Percentiles rank a stretch among this genome's conserved stretches.
Evolutionary conservation across 2,888 invertebrate species (phyloP).

Genomic region (Cosmia trapezina): DNA sequence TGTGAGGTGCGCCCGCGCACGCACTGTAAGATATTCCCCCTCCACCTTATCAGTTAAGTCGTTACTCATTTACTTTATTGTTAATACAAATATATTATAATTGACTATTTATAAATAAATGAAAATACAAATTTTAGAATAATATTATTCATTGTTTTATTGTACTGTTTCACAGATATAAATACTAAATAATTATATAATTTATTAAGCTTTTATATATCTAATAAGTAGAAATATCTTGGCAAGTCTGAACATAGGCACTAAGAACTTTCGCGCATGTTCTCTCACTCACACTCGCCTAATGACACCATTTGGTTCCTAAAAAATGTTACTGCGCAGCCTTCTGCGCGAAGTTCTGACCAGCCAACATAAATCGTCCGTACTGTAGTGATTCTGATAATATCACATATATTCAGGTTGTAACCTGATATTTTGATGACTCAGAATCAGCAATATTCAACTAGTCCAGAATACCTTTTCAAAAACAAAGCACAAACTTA

Average conservation of each 20-base stretch:
- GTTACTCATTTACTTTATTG: constrained; percentile 88
- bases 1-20: constrained; percentile 72
- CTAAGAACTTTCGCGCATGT: no score
- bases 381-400: background rate
- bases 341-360: no score
- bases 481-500: no score
- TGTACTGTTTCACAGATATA: constrained; percentile 41
- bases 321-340: no score
- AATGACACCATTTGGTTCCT: no score
- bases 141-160: constrained; percentile 64
- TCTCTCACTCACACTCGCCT: no score
- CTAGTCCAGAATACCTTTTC: no score
- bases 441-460: no score
- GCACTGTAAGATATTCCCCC: constrained; percentile 75
- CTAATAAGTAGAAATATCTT: no score
- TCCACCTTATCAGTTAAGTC: constrained; percentile 81
- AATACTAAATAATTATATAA: background rate
- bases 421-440: no score
- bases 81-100: constrained; percentile 84
- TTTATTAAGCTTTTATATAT: background rate
- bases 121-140: constrained; percentile 86
- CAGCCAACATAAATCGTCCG: no score
- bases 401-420: background rate
- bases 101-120: constrained; percentile 89
- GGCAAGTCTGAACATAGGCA: no score